Conservation (phyloP, 2,797 vertebrate species). For the Notolabrus celidotus region DNA sequence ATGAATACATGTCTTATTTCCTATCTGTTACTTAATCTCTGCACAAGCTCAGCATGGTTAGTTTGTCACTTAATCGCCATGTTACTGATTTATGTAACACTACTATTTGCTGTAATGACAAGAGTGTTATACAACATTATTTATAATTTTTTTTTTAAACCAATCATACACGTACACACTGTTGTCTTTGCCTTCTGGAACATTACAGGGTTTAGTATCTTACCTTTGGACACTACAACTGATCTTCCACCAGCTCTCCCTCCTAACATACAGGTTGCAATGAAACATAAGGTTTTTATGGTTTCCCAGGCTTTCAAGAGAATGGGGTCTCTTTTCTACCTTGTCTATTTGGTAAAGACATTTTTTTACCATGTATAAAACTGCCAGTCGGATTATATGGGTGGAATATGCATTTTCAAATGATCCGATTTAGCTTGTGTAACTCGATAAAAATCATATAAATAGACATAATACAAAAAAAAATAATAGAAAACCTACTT, state of each 20-base stretch:
- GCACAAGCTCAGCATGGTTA: constrained; percentile 11
- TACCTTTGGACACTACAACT: too few species aligned
- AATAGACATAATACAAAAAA: background rate
- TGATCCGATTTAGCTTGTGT: background rate
- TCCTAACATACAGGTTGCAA: too few species aligned
- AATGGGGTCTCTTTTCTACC: background rate
- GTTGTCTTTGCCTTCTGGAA: too few species aligned
- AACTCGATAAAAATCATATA: background rate
- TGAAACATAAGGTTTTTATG: background rate
- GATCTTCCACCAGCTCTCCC: too few species aligned
- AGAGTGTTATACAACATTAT: background rate
- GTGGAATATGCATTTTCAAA: background rate
- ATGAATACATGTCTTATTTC: constrained; percentile 31
- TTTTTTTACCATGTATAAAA: too few species aligned
- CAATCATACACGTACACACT: background rate
- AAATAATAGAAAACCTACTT: background rate
- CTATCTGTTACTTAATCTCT: constrained; percentile 43
- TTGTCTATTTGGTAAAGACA: too few species aligned
- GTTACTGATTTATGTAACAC: constrained; percentile 20
- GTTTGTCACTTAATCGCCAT: constrained; percentile 27
- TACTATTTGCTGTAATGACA: constrained; percentile 5
- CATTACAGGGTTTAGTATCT: too few species aligned
- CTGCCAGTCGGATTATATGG: background rate
- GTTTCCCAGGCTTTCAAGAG: background rate
- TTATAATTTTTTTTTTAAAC: too few species aligned